Evolutionary conservation across 2,113 vertebrate genomes (phyloP).

Genomic region (Lamprologus lemairii): DNA sequence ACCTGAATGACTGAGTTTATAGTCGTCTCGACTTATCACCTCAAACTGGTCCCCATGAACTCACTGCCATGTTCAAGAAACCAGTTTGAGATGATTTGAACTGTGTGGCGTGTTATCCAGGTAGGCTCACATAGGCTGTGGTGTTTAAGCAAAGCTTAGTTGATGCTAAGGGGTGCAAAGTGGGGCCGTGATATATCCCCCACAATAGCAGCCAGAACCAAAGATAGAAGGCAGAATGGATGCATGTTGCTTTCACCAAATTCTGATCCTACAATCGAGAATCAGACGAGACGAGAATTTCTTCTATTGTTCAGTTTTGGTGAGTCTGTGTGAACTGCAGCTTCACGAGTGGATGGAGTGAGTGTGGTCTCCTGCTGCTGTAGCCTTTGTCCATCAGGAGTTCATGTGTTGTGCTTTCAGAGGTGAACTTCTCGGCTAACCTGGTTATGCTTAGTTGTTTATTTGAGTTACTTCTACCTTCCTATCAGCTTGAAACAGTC

Average conservation of each 20-base stretch:
- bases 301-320: neutral
- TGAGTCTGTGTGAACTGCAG: neutral
- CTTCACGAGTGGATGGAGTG: neutral
- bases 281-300: neutral
- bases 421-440: neutral
- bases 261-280: neutral
- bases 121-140: neutral
- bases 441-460: neutral
- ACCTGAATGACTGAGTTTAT: neutral
- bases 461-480: neutral
- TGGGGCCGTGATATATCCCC: accelerated
- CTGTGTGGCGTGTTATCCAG: neutral
- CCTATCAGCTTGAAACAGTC: neutral
- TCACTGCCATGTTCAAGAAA: neutral
- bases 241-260: neutral
- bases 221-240: neutral
- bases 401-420: neutral
- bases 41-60: neutral
- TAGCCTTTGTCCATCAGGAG: neutral
- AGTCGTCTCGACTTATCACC: neutral
- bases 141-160: neutral
- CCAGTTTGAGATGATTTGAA: neutral
- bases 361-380: neutral
- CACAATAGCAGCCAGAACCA: neutral
- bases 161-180: neutral